Conservation (phyloP, 2,888 invertebrate species). For the Lepeophtheirus nordmannii region DNA sequence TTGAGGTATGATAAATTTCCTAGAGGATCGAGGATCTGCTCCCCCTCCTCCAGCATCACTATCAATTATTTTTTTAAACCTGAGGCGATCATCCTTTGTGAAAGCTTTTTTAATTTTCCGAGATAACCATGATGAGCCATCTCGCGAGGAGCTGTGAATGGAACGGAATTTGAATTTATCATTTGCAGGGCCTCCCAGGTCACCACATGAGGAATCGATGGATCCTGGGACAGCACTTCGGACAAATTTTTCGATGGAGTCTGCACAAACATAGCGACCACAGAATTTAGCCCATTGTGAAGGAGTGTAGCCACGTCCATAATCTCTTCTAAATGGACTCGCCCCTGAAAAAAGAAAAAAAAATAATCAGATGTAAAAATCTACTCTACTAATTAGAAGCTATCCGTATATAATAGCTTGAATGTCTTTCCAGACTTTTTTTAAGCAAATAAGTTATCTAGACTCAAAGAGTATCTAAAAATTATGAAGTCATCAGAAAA, state of each 20-base stretch:
- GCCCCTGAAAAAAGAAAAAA: constrained; percentile 42
- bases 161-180: constrained; percentile 4
- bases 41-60: background rate
- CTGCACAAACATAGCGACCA: constrained; percentile 51
- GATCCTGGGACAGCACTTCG: constrained; percentile 10
- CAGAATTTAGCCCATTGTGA: constrained; percentile 60
- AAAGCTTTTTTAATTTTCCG: constrained; percentile 19
- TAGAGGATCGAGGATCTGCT: background rate
- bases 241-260: constrained; percentile 51
- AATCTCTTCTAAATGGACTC: constrained; percentile 50
- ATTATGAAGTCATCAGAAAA: too few species aligned
- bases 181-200: background rate
- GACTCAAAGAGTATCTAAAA: too few species aligned
- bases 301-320: constrained; percentile 50
- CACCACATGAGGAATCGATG: background rate
- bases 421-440: too few species aligned
- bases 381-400: too few species aligned
- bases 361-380: constrained; percentile 7
- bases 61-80: background rate
- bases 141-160: background rate
- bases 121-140: constrained; percentile 17
- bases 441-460: too few species aligned
- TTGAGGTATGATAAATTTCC: constrained; percentile 16
- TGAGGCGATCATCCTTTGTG: background rate
- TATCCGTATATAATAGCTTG: too few species aligned